Evolutionary conservation across 1,140 invertebrate species (phyloP).

Genomic region (Drosophila burlai): DNA sequence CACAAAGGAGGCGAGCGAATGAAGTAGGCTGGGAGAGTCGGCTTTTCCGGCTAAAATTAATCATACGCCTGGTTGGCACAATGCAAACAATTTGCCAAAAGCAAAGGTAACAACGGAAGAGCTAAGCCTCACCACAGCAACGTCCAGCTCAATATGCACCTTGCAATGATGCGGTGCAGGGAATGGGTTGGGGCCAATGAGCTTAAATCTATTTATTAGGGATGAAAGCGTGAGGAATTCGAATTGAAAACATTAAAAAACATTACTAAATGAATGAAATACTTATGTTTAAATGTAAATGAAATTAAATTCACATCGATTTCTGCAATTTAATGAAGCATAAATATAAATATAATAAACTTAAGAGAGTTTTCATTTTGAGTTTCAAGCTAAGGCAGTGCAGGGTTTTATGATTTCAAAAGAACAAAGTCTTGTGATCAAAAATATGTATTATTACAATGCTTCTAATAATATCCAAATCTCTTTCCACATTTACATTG

Average conservation of each 20-base stretch:
- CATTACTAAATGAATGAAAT: not conserved
- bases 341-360: not conserved
- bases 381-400: too few relatives aligned
- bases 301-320: not conserved
- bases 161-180: constrained; percentile 4
- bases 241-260: not conserved
- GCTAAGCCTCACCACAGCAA: constrained; percentile 34
- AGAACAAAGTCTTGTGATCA: not conserved
- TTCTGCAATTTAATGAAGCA: not conserved
- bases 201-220: constrained; percentile 18
- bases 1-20: constrained; percentile 10
- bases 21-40: constrained; percentile 12
- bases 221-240: constrained; percentile 4
- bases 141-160: constrained; percentile 30
- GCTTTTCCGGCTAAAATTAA: constrained; percentile 56
- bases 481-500: not conserved
- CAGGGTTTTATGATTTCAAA: too few relatives aligned
- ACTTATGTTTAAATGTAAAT: not conserved
- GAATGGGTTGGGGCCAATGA: not conserved
- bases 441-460: too few relatives aligned
- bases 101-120: constrained; percentile 2
- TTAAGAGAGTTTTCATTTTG: not conserved
- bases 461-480: not conserved
- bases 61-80: constrained; percentile 68
- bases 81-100: constrained; percentile 49